Evolutionary conservation across 2,113 vertebrate genomes (phyloP).

Genomic region (Tapirus terrestris): DNA sequence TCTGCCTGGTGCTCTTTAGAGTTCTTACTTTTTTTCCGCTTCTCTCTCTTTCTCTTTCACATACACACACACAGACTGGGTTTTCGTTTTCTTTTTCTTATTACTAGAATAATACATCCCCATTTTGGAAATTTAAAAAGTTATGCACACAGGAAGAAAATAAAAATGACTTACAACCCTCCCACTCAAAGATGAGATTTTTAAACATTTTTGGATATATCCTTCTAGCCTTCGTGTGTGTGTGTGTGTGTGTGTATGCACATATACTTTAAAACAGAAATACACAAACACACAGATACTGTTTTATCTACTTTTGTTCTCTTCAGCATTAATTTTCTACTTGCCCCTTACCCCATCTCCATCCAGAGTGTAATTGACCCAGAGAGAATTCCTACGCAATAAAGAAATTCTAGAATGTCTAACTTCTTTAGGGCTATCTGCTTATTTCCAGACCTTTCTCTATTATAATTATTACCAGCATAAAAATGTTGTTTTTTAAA

Average conservation of each 20-base stretch:
- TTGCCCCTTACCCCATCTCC: not conserved
- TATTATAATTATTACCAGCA: not conserved
- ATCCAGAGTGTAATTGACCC: not conserved
- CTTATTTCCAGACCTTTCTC: conserved; percentile 30
- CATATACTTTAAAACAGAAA: not conserved
- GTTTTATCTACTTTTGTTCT: not conserved
- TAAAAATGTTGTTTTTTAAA: not conserved
- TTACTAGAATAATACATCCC: not conserved
- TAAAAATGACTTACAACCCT: not conserved
- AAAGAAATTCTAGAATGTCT: conserved; percentile 6
- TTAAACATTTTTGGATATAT: not conserved
- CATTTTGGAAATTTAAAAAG: conserved; percentile 38
- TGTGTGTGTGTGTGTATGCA: not conserved
- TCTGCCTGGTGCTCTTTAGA: conserved; percentile 31
- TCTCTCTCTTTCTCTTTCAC: not conserved
- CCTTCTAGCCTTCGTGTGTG: not conserved
- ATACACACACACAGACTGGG: not conserved
- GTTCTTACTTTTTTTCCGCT: not conserved
- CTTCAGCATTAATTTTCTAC: conserved; percentile 29
- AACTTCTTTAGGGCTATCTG: not conserved
- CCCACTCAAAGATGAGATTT: not conserved
- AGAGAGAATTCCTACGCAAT: conserved; percentile 32
- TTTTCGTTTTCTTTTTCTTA: not conserved
- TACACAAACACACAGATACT: not conserved
- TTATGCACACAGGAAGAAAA: not conserved